phyloP scores from a whole-genome alignment of 2,888 invertebrate species.

The Pharmacophagus antenor region DNA sequence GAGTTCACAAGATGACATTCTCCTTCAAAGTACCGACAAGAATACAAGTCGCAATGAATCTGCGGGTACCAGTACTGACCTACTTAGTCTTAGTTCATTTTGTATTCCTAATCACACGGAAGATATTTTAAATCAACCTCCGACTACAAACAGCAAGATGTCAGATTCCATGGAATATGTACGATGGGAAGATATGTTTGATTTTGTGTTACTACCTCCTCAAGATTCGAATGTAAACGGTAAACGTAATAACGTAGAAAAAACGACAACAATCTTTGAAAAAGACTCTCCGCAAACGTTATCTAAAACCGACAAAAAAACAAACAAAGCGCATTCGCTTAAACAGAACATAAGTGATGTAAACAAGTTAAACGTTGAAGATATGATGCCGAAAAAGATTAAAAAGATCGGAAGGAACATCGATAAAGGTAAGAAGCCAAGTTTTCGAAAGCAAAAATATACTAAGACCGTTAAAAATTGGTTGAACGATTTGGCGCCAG shows the following conservation, averaged over 20 bases:
- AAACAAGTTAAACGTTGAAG: conserved; percentile 35
- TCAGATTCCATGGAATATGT: conserved; percentile 29
- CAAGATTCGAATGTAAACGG: conserved; percentile 27
- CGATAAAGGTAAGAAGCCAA: conserved; percentile 32
- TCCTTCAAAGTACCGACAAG: neutral
- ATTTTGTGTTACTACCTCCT: conserved; percentile 47
- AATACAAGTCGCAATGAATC: neutral
- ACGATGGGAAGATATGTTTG: conserved; percentile 61
- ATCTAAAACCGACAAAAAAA: neutral
- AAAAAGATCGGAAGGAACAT: conserved; percentile 37
- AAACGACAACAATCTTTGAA: neutral
- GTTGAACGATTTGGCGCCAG: conserved; percentile 46
- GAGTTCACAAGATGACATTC: neutral
- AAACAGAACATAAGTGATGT: conserved; percentile 13
- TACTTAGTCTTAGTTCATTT: neutral
- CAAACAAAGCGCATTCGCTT: neutral
- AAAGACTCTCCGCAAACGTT: neutral
- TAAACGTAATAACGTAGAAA: conserved; percentile 30
- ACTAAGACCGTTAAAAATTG: conserved; percentile 59
- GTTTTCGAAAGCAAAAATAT: conserved; percentile 53
- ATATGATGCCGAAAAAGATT: conserved; percentile 39
- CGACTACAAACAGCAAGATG: neutral
- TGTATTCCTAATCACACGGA: neutral
- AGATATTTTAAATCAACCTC: neutral
- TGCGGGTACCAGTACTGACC: neutral